phyloP scores from a whole-genome alignment of 2,797 vertebrate genomes.

The Natrix natrix region DNA sequence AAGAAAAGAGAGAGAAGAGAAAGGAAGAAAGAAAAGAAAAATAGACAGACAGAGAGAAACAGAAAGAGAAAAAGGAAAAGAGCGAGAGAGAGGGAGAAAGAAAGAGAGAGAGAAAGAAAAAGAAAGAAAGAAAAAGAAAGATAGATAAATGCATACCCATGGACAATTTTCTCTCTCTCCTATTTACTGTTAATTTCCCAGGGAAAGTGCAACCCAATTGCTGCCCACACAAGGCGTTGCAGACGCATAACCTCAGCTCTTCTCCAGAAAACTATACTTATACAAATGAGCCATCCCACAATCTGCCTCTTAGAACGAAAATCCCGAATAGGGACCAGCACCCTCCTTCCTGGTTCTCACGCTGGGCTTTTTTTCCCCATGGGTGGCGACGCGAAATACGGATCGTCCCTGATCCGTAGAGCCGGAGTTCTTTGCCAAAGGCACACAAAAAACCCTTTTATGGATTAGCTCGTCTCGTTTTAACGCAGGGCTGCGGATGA shows the following conservation, averaged over 20 bases:
- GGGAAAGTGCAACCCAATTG: neutral
- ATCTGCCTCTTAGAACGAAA: neutral
- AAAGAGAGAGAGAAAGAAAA: neutral
- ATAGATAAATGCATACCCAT: neutral
- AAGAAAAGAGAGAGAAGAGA: no score
- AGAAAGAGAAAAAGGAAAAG: rapidly evolving
- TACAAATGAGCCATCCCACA: neutral
- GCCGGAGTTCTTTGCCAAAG: neutral
- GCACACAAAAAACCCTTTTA: neutral
- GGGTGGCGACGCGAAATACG: neutral
- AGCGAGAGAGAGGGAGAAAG: rapidly evolving
- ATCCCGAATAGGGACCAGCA: neutral
- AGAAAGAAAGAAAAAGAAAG: no score
- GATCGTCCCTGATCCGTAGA: neutral
- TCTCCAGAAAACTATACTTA: neutral
- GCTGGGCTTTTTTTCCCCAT: neutral
- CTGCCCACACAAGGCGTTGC: neutral
- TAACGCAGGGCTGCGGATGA: conserved; percentile 34
- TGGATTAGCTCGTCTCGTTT: conserved; percentile 52
- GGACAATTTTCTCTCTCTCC: neutral
- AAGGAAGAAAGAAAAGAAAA: no score
- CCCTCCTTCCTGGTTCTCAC: rapidly evolving
- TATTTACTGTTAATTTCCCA: neutral
- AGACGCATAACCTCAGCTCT: neutral
- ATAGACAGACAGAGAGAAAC: no score